Percentiles rank a stretch among this genome's conserved stretches.
Conservation (phyloP, 2,113 vertebrate species). For the Gorsachius goisagi region DNA sequence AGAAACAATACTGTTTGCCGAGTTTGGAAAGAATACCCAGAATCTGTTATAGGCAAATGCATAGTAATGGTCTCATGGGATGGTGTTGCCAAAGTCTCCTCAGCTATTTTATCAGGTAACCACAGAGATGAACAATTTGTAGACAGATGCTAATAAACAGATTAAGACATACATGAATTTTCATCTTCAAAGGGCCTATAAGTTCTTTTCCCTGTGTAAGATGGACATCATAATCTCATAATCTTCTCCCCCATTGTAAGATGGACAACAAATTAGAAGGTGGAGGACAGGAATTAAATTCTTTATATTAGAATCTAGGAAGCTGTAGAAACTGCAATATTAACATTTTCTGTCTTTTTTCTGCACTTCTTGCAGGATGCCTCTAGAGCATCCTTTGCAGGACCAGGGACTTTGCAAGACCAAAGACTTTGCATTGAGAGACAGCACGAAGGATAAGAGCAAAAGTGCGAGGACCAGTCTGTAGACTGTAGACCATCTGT, state of each 20-base stretch:
- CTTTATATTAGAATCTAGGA: not conserved
- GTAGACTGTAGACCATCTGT: too few relatives aligned
- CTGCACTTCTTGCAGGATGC: not conserved
- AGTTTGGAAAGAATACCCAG: not conserved
- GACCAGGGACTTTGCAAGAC: not conserved
- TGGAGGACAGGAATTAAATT: not conserved
- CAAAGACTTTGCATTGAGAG: not conserved
- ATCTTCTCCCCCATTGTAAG: not conserved
- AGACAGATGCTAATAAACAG: not conserved
- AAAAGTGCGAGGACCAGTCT: not conserved
- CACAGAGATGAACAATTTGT: not conserved
- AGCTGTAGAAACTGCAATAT: not conserved
- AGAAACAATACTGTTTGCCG: not conserved
- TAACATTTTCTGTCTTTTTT: not conserved
- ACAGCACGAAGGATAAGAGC: not conserved
- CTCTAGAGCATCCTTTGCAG: not conserved
- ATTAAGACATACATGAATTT: not conserved
- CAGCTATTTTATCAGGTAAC: not conserved
- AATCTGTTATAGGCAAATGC: not conserved
- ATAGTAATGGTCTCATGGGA: not conserved
- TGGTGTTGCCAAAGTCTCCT: not conserved
- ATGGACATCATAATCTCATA: too few relatives aligned
- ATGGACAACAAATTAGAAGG: not conserved
- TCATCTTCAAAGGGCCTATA: not conserved
- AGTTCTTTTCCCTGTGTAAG: not conserved